Evolutionary conservation across 2,888 invertebrate species (phyloP), one percentile per base, ranked within the genome.

Genomic region (Lochmaea capreae): DNA sequence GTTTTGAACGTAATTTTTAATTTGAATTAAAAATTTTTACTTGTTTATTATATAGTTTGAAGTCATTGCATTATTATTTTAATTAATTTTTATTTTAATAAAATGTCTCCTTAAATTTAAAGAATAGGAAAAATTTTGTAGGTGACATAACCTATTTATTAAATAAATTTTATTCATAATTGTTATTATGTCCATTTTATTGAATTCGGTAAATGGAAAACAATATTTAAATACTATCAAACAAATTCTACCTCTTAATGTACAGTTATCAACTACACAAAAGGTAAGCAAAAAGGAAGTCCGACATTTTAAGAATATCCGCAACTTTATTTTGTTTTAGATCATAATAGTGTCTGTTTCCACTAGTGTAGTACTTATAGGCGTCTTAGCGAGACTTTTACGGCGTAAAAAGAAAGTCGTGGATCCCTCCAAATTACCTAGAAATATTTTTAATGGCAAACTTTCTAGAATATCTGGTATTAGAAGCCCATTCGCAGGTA

Each of bases 351-450:
- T 94, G 84, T 93, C 94, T 77, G 89, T 94, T 78, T 91, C 94
- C 66, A 91, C 94, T 54, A 95, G 97, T 83, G 92, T 95, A 22
- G 91, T 94, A 10, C 88, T 97, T n/a, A 90, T 97, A 58, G 94
- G 95, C 54, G 91, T 95, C 11, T 87, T 97, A 43, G 95, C 97
- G 58, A 91, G 93, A 80, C 95, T 94, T 86, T 88, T 96, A 81
- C 92, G 94, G 65, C 90, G 95, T 71, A 89, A 93, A 73, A 90
- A 93, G 83, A 91, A 91, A 14, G 89, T 90, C 76, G 90, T 92
- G 68, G 91, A 92, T 58, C 87, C 90, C 1, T 72, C 75, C n/a
- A 75, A 75, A 59, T 54, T 75, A 46, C 65, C 71, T 22, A 71
- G 46, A 65, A 71, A 71, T 58, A 71, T 71, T 58, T 68, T 71